These are phyloP conservation scores for Rhyacophila brunnea DNA, from an alignment of 1,140 invertebrate genomes.

Conservation along the genomic window DNA sequence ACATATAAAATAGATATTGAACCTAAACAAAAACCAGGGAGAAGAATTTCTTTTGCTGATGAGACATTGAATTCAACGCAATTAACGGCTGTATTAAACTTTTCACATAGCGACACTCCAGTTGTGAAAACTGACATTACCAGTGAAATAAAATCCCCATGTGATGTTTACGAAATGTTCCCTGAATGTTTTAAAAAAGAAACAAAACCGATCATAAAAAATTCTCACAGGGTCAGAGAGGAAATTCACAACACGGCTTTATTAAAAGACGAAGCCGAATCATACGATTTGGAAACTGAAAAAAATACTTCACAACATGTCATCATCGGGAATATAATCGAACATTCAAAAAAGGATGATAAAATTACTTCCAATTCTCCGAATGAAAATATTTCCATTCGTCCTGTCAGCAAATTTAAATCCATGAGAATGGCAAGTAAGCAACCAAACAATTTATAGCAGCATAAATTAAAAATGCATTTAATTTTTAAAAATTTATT, in stretches of 20 bases:
- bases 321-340: conserved; percentile 18
- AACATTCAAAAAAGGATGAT: conserved; percentile 8
- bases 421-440: conserved; percentile 21
- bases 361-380: not conserved
- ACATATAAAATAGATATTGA: conserved; percentile 5
- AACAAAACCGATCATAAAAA: conserved; percentile 49
- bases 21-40: conserved; percentile 34
- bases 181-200: conserved; percentile 38
- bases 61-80: conserved; percentile 20
- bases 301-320: conserved; percentile 10
- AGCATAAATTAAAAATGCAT: not conserved
- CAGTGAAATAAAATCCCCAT: conserved; percentile 44
- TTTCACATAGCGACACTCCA: conserved; percentile 41
- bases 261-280: not conserved
- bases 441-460: too few species aligned
- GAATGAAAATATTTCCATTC: conserved; percentile 1
- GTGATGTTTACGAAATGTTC: conserved; percentile 46
- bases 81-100: conserved; percentile 42
- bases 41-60: conserved; percentile 46
- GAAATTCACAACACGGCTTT: conserved; percentile 22
- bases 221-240: conserved; percentile 34
- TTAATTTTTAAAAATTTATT: not conserved
- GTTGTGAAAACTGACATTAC: conserved; percentile 37
- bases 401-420: conserved; percentile 32
- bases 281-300: not conserved